Percentiles rank a stretch among this genome's conserved stretches.
phyloP scores from a whole-genome alignment of 2,797 vertebrate species.

The Pipistrellus pygmaeus region DNA sequence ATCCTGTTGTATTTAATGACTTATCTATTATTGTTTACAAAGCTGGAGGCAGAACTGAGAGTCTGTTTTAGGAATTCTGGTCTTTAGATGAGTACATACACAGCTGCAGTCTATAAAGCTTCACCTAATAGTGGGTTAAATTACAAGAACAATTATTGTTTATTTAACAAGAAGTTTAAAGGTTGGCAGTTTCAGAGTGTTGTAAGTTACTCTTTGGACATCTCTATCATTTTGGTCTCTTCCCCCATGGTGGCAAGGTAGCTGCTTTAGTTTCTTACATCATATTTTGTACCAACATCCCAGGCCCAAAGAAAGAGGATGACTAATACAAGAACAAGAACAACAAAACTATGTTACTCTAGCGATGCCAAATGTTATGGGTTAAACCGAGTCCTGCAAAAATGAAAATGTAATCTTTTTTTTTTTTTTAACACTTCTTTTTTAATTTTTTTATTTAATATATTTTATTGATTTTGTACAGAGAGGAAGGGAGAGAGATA shows the following conservation, averaged over 20 bases:
- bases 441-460: no score
- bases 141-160: neutral
- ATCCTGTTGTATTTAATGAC: neutral
- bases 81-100: neutral
- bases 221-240: neutral
- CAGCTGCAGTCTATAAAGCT: neutral
- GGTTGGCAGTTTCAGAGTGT: neutral
- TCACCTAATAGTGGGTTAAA: neutral
- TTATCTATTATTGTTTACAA: neutral
- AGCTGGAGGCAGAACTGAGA: neutral
- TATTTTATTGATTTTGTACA: no score
- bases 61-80: neutral
- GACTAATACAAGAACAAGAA: neutral
- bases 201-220: neutral
- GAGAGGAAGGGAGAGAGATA: no score
- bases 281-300: neutral
- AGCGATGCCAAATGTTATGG: neutral
- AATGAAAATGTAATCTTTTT: neutral
- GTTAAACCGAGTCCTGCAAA: neutral
- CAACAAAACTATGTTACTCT: neutral
- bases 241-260: neutral
- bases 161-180: neutral
- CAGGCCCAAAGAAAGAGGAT: neutral
- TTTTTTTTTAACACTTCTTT: no score
- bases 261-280: neutral